A percentile compares a stretch with the other conserved stretches of the same genome.
These are phyloP conservation scores for Progne subis DNA, from an alignment of 2,113 vertebrate species.

Conservation along the genomic window DNA sequence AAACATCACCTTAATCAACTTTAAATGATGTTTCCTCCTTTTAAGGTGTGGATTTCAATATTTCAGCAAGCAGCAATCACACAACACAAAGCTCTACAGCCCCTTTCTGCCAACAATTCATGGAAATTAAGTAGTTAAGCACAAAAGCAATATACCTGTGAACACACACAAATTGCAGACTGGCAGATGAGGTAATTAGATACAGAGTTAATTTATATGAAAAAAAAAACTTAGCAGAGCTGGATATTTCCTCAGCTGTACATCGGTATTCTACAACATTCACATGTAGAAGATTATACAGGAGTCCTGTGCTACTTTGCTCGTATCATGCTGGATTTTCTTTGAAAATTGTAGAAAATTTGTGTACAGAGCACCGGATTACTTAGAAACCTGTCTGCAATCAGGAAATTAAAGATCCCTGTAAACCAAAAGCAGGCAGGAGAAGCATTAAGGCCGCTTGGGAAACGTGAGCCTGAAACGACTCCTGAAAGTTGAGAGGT, in stretches of 20 bases:
- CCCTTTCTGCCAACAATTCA: not conserved
- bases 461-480: not conserved
- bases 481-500: not conserved
- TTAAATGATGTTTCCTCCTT: not conserved
- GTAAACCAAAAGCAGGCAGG: not conserved
- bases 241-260: not conserved
- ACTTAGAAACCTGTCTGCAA: not conserved
- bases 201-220: not conserved
- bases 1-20: not conserved
- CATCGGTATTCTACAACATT: not conserved
- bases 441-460: not conserved
- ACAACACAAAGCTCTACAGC: not conserved
- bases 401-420: not conserved
- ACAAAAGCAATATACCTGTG: slow-evolving; percentile 45
- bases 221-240: not conserved
- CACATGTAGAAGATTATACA: not conserved
- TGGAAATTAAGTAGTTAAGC: slow-evolving; percentile 56
- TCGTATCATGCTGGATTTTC: not conserved
- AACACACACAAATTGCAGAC: not conserved
- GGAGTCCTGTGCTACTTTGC: not conserved
- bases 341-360: not conserved
- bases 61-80: not conserved
- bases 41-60: not conserved
- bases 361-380: not conserved
- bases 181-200: slow-evolving; percentile 45